Percentiles rank a stretch among this genome's conserved stretches.
These are phyloP conservation scores for Limanda limanda DNA, from an alignment of 2,113 vertebrate genomes.

Conservation along the genomic window DNA sequence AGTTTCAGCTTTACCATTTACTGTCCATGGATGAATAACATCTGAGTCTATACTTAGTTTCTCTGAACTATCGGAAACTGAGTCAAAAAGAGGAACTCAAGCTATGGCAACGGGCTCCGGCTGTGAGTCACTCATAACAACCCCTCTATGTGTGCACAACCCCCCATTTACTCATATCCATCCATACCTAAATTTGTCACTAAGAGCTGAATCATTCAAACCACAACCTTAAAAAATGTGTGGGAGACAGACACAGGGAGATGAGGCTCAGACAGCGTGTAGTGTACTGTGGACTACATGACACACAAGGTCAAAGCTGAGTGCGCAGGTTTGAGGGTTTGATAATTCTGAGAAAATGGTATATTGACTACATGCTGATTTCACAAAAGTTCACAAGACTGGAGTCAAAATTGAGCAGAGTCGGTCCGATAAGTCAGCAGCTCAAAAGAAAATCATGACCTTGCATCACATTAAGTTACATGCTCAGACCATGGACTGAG, in stretches of 20 bases:
- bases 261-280: neutral
- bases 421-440: slow-evolving; percentile 5
- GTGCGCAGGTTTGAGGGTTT: neutral
- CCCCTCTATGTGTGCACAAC: slow-evolving; percentile 18
- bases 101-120: slow-evolving; percentile 29
- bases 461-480: neutral
- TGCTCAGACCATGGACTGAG: neutral
- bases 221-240: neutral
- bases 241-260: neutral
- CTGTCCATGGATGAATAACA: neutral
- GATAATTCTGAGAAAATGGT: neutral
- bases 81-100: slow-evolving; percentile 20
- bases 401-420: neutral
- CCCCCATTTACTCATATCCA: slow-evolving; percentile 40
- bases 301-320: slow-evolving; percentile 6
- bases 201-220: slow-evolving; percentile 42
- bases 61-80: neutral
- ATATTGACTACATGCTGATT: neutral
- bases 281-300: neutral
- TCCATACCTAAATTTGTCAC: slow-evolving; percentile 21
- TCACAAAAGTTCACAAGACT: slow-evolving; percentile 1
- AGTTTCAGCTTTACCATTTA: slow-evolving; percentile 2
- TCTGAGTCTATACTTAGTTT: slow-evolving; percentile 6
- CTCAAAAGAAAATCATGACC: neutral
- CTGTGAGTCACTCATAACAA: slow-evolving; percentile 48